A percentile compares a stretch with the other conserved stretches of the same genome.
Conservation (phyloP, 2,797 vertebrate species). For the Leptodactylus fallax region DNA sequence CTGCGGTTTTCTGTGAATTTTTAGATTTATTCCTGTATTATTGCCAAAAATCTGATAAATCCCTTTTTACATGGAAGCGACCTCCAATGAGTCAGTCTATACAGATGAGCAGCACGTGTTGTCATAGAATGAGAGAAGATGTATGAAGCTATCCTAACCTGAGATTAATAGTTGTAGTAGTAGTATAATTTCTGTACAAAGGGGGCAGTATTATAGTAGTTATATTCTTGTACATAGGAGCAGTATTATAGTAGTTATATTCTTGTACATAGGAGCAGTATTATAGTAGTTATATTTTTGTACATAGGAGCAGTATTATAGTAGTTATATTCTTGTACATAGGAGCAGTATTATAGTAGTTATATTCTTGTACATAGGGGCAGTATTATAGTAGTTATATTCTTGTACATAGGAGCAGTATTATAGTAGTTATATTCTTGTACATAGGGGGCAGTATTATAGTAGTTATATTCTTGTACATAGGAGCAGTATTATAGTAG, state of each 20-base stretch:
- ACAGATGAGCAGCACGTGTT: neutral
- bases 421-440: neutral
- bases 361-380: neutral
- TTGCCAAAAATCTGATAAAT: neutral
- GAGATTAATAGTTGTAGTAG: neutral
- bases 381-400: conserved; percentile 13
- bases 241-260: neutral
- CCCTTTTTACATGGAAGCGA: neutral
- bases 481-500: neutral
- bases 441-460: neutral
- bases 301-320: conserved; percentile 6
- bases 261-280: neutral
- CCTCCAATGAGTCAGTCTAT: neutral
- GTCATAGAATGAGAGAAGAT: neutral
- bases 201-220: neutral
- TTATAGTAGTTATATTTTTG: neutral
- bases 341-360: neutral
- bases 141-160: too few species aligned
- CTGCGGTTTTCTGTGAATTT: neutral
- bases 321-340: conserved; percentile 3
- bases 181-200: neutral
- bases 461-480: neutral
- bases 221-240: conserved; percentile 1
- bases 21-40: neutral
- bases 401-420: neutral